A percentile compares a stretch with the other conserved stretches of the same genome.
Conservation (phyloP, 2,797 vertebrate species). For the Acanthornis magna region DNA sequence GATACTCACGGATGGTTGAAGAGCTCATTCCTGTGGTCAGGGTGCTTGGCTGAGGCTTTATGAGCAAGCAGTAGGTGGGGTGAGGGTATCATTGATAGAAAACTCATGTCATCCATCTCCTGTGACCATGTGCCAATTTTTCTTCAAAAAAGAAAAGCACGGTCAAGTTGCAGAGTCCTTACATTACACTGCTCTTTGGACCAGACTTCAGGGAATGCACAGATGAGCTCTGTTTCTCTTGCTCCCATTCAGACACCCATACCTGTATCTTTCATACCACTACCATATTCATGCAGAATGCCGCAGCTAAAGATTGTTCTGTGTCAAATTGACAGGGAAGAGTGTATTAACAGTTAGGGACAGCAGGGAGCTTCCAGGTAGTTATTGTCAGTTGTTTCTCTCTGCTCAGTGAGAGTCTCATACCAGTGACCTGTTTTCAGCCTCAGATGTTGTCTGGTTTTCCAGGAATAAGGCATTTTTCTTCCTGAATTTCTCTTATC, state of each 20-base stretch:
- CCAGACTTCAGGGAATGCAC: neutral
- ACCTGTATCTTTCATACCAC: neutral
- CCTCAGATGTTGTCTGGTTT: neutral
- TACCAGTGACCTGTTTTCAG: neutral
- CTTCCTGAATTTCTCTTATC: slow-evolving; percentile 8
- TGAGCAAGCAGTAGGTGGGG: neutral
- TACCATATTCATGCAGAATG: neutral
- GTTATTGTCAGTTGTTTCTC: neutral
- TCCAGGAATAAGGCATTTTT: neutral
- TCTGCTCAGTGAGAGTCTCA: neutral
- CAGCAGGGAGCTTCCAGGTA: neutral
- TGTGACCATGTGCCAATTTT: neutral
- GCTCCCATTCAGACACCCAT: neutral
- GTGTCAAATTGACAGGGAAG: neutral
- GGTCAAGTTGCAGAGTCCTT: neutral
- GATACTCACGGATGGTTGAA: neutral
- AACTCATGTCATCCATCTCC: neutral
- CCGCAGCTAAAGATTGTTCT: neutral
- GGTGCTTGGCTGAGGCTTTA: neutral
- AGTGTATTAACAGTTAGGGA: neutral
- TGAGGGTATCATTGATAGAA: neutral
- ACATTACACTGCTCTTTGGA: neutral
- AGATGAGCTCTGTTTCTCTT: neutral
- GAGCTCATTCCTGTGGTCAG: neutral
- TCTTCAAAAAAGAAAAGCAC: neutral